Base-by-base conservation (phyloP, 2,888 invertebrate species). In the Aspidapion aeneum region DNA sequence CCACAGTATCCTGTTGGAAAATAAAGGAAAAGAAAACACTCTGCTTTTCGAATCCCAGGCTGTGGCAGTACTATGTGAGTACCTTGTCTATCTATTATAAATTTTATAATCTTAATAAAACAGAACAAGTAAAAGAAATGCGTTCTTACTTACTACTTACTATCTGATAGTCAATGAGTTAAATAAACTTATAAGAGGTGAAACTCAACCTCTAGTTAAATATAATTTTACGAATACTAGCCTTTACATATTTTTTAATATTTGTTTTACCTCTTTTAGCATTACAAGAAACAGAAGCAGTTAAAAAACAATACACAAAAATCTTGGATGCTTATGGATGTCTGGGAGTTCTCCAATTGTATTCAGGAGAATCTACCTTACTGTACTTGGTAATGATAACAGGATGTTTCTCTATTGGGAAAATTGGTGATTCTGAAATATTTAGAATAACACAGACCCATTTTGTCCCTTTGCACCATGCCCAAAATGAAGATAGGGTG, bases 401-500 rank as follows among this genome's bases (percentile, higher is more conserved):
- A 16, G 96, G 97, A 48, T 98, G 97, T 80, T 90, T 96, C 72
- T 98, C 98, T 7, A 91, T 98, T 68, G 98, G 98, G 9, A 98
- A 98, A 82, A 90, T 99, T 55, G 90, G 90, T 55, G 96, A 96
- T 74, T 90, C 93, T 0, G 98, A 99, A 83, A 90, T 99, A 65
- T 98, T 97, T 79, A 88, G 95, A 70, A 91, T 98, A 63, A 96
- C 95, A 0, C 94, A 94, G 79, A 95, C 96, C 0, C 90, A 91
- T 72, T 95, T 97, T 79, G 84, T 96, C 9, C 94, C 97, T 0
- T 81, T 98, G 65, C 90, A 92, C 78, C 89, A 91, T 75, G 87
- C 87, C 55, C 82, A 84, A 70, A 85, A 83, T 70, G 87, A 87
- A 71, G 87, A 87, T 67, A 79, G 84, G 64, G 82, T 87, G 21